Percentiles rank a stretch among this genome's conserved stretches.
Conservation (phyloP, 2,888 invertebrate species). For the Platycnemis pennipes region DNA sequence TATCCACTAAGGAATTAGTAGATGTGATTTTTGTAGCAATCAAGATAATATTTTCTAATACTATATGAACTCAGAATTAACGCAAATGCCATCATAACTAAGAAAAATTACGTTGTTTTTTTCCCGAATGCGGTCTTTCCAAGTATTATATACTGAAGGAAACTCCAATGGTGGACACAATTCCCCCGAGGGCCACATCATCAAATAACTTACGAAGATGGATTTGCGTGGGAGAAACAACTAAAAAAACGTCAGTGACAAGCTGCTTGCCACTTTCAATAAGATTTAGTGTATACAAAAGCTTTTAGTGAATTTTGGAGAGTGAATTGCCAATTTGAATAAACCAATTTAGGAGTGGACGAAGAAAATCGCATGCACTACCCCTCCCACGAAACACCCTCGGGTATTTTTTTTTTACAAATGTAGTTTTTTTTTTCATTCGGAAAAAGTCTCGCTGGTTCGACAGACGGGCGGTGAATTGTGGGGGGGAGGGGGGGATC, state of each 20-base stretch:
- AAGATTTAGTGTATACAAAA: background rate
- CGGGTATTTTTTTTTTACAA: background rate
- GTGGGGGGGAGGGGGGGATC: background rate
- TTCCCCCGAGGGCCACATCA: background rate
- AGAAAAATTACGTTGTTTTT: no score
- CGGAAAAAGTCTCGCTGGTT: background rate
- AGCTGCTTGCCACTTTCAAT: slow-evolving; percentile 22
- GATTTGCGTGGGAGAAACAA: background rate
- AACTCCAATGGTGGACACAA: background rate
- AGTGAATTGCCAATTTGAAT: slow-evolving; percentile 36
- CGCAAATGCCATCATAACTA: no score
- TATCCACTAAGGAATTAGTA: no score
- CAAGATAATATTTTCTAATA: no score
- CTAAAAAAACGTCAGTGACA: background rate
- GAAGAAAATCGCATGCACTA: background rate
- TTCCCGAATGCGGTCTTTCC: background rate
- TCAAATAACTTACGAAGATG: background rate
- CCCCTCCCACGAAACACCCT: background rate
- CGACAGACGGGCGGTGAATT: background rate
- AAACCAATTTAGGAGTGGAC: slow-evolving; percentile 20
- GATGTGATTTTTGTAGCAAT: no score
- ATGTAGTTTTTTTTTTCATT: slow-evolving; percentile 9
- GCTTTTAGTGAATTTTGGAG: background rate
- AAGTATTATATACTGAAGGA: background rate
- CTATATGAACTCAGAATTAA: no score